Conservation (phyloP, 2,888 invertebrate genomes). For the Sialis lutaria region DNA sequence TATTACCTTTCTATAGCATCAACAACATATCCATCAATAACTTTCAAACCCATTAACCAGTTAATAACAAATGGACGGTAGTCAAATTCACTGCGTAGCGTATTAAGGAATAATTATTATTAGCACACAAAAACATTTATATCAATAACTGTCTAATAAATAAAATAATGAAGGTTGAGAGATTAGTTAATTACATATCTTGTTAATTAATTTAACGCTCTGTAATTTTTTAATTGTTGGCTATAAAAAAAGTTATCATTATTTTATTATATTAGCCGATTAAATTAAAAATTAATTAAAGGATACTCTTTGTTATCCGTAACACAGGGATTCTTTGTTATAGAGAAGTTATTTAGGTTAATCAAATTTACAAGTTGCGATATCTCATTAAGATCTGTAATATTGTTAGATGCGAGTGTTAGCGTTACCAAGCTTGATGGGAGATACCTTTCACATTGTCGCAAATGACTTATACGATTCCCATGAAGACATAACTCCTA, state of each 20-base stretch:
- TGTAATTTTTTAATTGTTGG: neutral
- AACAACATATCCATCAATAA: conserved; percentile 76
- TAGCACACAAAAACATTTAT: neutral
- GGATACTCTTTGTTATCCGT: conserved; percentile 65
- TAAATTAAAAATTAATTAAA: conserved; percentile 22
- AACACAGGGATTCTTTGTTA: conserved; percentile 78
- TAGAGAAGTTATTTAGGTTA: conserved; percentile 62
- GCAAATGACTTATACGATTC: conserved; percentile 66
- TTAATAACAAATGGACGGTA: conserved; percentile 85
- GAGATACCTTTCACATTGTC: conserved; percentile 67
- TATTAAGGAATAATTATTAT: neutral
- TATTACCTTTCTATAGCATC: conserved; percentile 77
- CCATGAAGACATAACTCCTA: conserved; percentile 76
- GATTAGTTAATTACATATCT: too few species aligned
- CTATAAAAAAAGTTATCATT: neutral
- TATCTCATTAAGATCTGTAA: conserved; percentile 73
- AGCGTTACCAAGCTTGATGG: conserved; percentile 57
- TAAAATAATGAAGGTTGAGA: neutral
- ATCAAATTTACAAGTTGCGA: conserved; percentile 60
- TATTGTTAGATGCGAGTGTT: conserved; percentile 66
- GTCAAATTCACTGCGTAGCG: conserved; percentile 57
- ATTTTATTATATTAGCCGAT: too few species aligned
- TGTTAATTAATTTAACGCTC: too few species aligned
- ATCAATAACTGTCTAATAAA: neutral
- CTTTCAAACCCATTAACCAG: conserved; percentile 78